Conservation (phyloP, 2,113 vertebrate genomes). For the Phainopepla nitens region DNA sequence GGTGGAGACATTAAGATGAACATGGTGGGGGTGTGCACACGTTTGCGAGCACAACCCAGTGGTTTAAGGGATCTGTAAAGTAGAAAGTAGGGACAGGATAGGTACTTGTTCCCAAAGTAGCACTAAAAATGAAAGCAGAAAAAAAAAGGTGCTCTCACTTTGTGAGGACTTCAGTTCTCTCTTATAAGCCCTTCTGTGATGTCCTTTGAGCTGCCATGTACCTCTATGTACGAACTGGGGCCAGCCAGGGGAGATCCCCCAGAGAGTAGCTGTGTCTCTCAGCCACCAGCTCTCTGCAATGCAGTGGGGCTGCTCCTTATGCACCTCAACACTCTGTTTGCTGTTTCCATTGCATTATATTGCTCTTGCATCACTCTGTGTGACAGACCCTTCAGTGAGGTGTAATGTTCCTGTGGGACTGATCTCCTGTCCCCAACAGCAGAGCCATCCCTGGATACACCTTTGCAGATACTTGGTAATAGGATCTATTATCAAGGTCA, state of each 20-base stretch:
- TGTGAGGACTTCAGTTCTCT: not conserved
- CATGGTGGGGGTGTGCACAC: fast-evolving
- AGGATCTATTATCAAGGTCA: not conserved
- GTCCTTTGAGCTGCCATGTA: not conserved
- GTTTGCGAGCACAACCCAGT: fast-evolving
- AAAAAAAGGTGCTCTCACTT: not conserved
- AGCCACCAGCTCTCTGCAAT: not conserved
- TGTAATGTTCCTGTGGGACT: not conserved
- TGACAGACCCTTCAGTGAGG: not conserved
- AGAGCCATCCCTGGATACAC: not conserved
- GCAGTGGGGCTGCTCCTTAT: not conserved
- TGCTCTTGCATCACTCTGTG: not conserved
- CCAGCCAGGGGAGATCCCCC: not conserved
- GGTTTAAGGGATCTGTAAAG: not conserved
- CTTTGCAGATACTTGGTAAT: not conserved
- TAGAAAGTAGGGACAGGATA: not conserved
- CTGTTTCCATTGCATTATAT: not conserved
- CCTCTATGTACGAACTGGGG: not conserved
- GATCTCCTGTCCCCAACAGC: not conserved
- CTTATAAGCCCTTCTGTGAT: not conserved
- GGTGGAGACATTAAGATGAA: not conserved
- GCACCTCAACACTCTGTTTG: fast-evolving
- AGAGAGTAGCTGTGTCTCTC: not conserved
- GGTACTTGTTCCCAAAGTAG: not conserved
- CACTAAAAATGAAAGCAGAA: not conserved